These are phyloP conservation scores for Parnassius smintheus DNA, from an alignment of 2,888 invertebrate genomes.

Conservation along the genomic window DNA sequence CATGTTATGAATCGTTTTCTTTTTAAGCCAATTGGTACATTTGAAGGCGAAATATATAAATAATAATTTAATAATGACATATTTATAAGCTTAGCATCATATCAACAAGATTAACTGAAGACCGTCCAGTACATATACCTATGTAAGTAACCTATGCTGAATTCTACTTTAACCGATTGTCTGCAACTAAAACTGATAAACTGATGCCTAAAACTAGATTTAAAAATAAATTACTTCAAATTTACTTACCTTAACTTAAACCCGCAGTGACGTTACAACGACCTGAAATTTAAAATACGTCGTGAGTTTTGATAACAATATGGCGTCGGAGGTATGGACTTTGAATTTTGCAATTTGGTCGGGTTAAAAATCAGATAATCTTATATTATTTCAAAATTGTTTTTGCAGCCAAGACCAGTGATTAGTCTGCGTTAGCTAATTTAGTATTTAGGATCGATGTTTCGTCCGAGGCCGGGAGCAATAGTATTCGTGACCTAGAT, in stretches of 20 bases:
- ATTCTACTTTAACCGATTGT: too few species aligned
- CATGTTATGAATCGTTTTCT: too few species aligned
- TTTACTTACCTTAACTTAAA: slow-evolving; percentile 14
- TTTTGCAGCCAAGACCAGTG: slow-evolving; percentile 56
- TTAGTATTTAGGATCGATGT: slow-evolving; percentile 71
- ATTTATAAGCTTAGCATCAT: too few species aligned
- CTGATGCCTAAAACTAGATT: too few species aligned
- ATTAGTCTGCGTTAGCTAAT: slow-evolving; percentile 71
- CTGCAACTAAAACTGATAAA: too few species aligned
- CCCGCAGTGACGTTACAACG: slow-evolving; percentile 1
- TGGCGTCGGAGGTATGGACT: slow-evolving; percentile 40
- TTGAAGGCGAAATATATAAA: too few species aligned
- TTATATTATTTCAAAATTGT: slow-evolving; percentile 51
- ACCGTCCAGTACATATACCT: too few species aligned
- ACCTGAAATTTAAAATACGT: slow-evolving; percentile 31
- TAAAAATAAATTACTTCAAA: too few species aligned
- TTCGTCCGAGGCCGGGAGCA: slow-evolving; percentile 67
- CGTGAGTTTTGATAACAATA: slow-evolving; percentile 36
- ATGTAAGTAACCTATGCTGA: too few species aligned
- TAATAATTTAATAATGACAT: too few species aligned
- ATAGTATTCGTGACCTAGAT: slow-evolving; percentile 78
- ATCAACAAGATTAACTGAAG: too few species aligned
- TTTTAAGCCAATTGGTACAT: neutral
- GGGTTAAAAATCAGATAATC: slow-evolving; percentile 49
- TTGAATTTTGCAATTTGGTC: slow-evolving; percentile 30